Evolutionary conservation across 2,797 vertebrate genomes (phyloP).

Genomic region (Champsocephalus esox): DNA sequence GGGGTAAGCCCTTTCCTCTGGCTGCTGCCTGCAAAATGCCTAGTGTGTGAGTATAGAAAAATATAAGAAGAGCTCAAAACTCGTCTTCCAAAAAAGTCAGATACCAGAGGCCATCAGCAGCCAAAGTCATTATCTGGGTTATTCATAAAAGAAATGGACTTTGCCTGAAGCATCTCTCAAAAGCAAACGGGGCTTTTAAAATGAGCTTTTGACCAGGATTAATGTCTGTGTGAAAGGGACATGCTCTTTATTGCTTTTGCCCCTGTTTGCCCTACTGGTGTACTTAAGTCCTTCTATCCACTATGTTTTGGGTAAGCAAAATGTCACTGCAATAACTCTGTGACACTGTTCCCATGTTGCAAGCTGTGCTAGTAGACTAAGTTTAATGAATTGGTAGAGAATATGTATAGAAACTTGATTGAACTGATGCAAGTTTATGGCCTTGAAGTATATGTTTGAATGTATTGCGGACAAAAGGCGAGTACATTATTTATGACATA

Average conservation of each 20-base stretch:
- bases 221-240: constrained; percentile 28
- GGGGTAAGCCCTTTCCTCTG: neutral
- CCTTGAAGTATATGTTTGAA: too few species aligned
- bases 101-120: neutral
- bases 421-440: neutral
- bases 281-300: constrained; percentile 27
- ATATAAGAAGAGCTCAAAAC: constrained; percentile 18
- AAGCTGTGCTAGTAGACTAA: neutral
- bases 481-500: neutral
- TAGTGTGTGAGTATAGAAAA: constrained; percentile 6
- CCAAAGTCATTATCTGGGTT: constrained; percentile 1
- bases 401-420: neutral
- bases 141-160: constrained; percentile 31
- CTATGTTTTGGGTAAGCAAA: constrained; percentile 33
- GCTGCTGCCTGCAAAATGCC: constrained; percentile 18
- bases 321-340: constrained; percentile 3
- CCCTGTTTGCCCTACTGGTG: constrained; percentile 34
- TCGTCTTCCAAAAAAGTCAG: neutral
- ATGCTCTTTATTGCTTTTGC: constrained; percentile 57
- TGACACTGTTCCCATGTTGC: neutral
- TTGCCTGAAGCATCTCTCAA: constrained; percentile 18
- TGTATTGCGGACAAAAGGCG: too few species aligned
- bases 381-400: constrained; percentile 4
- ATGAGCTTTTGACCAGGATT: constrained; percentile 35
- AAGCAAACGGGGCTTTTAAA: constrained; percentile 24